Evolutionary conservation across 1,140 invertebrate species (phyloP).

Genomic region (Drosophila ogumai): DNA sequence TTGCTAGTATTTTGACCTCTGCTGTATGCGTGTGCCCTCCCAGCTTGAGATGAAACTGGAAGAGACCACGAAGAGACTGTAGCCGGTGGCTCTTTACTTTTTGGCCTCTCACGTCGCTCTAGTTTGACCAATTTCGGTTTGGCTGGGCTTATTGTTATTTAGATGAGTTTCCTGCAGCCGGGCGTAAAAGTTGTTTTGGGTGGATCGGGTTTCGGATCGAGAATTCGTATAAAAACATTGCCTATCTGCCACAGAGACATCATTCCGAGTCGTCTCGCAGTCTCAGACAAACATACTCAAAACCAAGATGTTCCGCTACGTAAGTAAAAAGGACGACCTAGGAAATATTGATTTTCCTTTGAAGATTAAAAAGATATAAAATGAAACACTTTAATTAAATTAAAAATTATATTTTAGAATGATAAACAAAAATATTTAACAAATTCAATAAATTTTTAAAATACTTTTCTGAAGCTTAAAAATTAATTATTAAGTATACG

Average conservation of each 20-base stretch:
- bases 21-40: constrained; percentile 19
- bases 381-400: neutral
- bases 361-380: neutral
- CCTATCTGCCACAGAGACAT: constrained; percentile 44
- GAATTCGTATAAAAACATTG: constrained; percentile 70
- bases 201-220: constrained; percentile 49
- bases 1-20: neutral
- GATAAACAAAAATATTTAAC: no score
- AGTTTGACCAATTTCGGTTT: constrained; percentile 51
- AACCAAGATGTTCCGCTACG: constrained; percentile 76
- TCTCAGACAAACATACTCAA: constrained; percentile 40
- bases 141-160: constrained; percentile 67
- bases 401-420: no score
- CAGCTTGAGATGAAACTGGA: constrained; percentile 44
- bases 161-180: constrained; percentile 73
- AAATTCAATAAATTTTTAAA: no score
- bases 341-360: neutral
- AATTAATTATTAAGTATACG: no score
- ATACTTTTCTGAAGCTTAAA: no score
- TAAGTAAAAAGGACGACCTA: constrained; percentile 47
- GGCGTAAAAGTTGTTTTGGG: constrained; percentile 49
- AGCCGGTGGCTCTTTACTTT: constrained; percentile 14
- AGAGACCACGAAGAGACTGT: constrained; percentile 21
- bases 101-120: constrained; percentile 41
- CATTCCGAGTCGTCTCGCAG: constrained; percentile 58